phyloP scores from a whole-genome alignment of 2,797 vertebrate genomes.

The Bucorvus abyssinicus region DNA sequence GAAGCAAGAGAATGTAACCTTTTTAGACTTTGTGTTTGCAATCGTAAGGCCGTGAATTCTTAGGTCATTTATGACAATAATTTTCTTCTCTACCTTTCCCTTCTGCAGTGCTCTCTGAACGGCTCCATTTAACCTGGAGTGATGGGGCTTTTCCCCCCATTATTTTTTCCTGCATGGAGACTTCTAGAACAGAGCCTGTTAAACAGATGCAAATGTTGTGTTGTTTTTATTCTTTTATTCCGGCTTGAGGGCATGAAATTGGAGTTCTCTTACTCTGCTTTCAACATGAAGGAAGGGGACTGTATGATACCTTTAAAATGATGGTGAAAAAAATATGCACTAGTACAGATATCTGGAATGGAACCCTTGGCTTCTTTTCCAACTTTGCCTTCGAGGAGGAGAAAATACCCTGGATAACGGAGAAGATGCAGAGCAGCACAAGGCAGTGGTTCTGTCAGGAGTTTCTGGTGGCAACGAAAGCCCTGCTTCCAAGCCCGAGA shows the following conservation, averaged over 20 bases:
- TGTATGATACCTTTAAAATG: slow-evolving; percentile 63
- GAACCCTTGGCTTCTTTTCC: slow-evolving; percentile 28
- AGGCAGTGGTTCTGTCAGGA: background rate
- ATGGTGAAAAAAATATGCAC: slow-evolving; percentile 42
- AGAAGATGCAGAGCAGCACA: background rate
- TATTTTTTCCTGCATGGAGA: slow-evolving; percentile 48
- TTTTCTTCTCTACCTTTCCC: slow-evolving; percentile 61
- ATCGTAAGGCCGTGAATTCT: slow-evolving; percentile 68
- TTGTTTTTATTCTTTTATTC: slow-evolving; percentile 78
- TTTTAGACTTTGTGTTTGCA: slow-evolving; percentile 77
- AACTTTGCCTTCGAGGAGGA: background rate
- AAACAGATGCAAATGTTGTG: slow-evolving; percentile 79
- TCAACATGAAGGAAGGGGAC: slow-evolving; percentile 72
- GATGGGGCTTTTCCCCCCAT: background rate
- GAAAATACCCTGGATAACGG: slow-evolving; percentile 36
- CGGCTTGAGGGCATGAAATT: slow-evolving; percentile 69
- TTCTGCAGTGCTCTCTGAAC: slow-evolving; percentile 40
- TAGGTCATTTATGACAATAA: slow-evolving; percentile 74
- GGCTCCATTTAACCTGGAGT: slow-evolving; percentile 63
- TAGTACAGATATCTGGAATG: slow-evolving; percentile 21
- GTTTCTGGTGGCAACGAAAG: slow-evolving; percentile 1
- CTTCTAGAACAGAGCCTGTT: slow-evolving; percentile 69
- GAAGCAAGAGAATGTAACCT: slow-evolving; percentile 88
- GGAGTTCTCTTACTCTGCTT: slow-evolving; percentile 72
- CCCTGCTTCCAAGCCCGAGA: background rate